Evolutionary conservation across 2,888 invertebrate genomes (phyloP).

Genomic region (Seira ritae): DNA sequence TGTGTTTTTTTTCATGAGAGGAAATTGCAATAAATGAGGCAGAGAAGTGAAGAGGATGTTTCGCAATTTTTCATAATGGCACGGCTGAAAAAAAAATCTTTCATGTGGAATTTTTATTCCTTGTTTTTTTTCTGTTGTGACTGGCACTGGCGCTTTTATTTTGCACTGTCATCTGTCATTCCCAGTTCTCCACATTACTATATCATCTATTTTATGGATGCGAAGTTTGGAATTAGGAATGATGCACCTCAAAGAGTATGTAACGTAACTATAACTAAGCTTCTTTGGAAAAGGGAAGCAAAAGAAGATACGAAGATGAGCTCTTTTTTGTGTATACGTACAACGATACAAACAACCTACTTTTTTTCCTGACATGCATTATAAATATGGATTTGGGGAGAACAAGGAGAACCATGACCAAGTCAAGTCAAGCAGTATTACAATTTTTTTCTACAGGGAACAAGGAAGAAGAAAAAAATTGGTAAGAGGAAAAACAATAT

Average conservation of each 20-base stretch:
- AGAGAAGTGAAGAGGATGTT: constrained; percentile 52
- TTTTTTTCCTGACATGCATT: too few species aligned
- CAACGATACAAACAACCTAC: too few species aligned
- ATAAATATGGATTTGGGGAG: background rate
- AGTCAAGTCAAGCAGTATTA: too few species aligned
- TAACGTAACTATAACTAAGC: too few species aligned
- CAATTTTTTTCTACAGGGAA: constrained; percentile 36
- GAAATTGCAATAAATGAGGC: constrained; percentile 49
- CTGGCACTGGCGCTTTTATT: background rate
- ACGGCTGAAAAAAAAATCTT: constrained; percentile 35
- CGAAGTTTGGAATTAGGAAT: too few species aligned
- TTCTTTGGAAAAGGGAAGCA: too few species aligned
- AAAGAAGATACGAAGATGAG: too few species aligned
- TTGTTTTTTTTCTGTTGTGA: constrained; percentile 27
- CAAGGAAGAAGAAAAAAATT: constrained; percentile 46
- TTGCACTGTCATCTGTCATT: background rate
- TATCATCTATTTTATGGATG: too few species aligned
- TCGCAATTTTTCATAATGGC: constrained; percentile 49
- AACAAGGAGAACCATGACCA: constrained; percentile 58
- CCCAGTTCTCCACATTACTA: too few species aligned
- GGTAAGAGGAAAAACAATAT: too few species aligned
- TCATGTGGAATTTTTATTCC: background rate
- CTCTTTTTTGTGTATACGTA: too few species aligned
- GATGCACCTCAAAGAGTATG: too few species aligned
- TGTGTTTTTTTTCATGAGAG: constrained; percentile 35